Base-by-base conservation (phyloP, 1,140 invertebrate species). In the Monomorium pharaonis region DNA sequence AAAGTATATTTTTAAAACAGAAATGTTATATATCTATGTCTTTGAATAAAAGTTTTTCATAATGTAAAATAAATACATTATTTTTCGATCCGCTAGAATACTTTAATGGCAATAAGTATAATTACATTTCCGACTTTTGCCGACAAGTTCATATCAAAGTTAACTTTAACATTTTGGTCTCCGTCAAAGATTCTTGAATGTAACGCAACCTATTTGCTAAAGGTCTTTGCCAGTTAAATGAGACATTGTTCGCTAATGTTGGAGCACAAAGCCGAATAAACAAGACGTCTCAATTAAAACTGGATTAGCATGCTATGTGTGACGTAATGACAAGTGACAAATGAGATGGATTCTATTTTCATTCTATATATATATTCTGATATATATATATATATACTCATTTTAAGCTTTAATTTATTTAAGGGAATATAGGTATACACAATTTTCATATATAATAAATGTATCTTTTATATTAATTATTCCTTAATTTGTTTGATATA, bases 181-280 rank as follows among this genome's bases (percentile, higher is more conserved):
- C n/a, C n/a, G 24, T 44, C 37, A 1, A 83, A 4, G 14, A 30
- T 16, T 21, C 12, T 76, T n/a, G 21, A 49, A 14, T 49, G 44
- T 27, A 9, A 54, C 14, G 2, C 16, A 42, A 67, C 7, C 21
- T 30, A 72, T 47, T 56, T 44, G 27, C 51, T 47, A 18, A 72
- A 14, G 21, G 37, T 14, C 12, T 67, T 67, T 49, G 33, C 9
- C 1, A n/a, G n/a, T 21, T 72, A 30, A 70, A 81, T 30, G 24
- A 81, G 12, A 24, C 33, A 33, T 21, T 54, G 70, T 70, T 88
- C 56, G 33, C 27, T 62, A 21, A 56, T n/a, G 30, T 30, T n/a
- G 27, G 0, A 30, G 33, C 18, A 44, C 16, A 58, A 72, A 72
- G 33, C 37, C 1, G 18, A 12, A 3, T 69, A 56, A 80, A 80